Base-by-base conservation (phyloP, 2,113 vertebrate species). In the Trichechus manatus region DNA sequence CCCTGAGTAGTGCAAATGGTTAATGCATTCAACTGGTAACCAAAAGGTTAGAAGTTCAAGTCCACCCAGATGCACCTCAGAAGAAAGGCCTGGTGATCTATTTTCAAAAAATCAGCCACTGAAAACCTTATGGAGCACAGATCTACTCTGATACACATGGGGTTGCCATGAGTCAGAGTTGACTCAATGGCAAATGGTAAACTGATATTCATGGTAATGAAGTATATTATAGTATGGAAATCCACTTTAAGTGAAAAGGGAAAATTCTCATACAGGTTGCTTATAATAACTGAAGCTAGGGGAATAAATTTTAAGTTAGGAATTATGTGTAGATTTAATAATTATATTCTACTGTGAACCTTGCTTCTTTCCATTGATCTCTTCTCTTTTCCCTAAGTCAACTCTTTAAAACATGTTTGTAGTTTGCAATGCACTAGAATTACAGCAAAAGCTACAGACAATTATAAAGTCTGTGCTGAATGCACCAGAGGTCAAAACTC, bases 301-400 rank as follows among this genome's bases (percentile, higher is more conserved):
- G 59, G 68, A 91, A 94, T 95, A 83, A 66, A 86, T 84, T 91
- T 96, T 97, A 86, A 95, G 82, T 78, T 79, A 84, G 42, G 53
- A 6, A n/a, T 14, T 80, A 90, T 83, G 83, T 95, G 56, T 83
- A 80, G 22, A 84, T 94, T 84, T 91, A 64, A 20, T 82, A 88
- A 97, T 93, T 91, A 56, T 72, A 86, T 82, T 96, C 36, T 36
- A 64, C 75, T 77, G 9, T 47, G 93, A 97, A 47, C 33, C 20
- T 82, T 72, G 13, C 25, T 96, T 94, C 33, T 88, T 94, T 89
- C 29, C 22, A 64, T 44, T 75, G 83, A 56, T 39, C 31, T 82
- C 22, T 89, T 44, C 10, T 95, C 27, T 86, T n/a, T 66, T 36
- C 9, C 3, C 33, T 25, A 83, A 93, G 59, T 88, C 56, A 82